These are phyloP conservation scores for Recurvirostra avosetta DNA, from an alignment of 2,113 vertebrate genomes.

Conservation along the genomic window DNA sequence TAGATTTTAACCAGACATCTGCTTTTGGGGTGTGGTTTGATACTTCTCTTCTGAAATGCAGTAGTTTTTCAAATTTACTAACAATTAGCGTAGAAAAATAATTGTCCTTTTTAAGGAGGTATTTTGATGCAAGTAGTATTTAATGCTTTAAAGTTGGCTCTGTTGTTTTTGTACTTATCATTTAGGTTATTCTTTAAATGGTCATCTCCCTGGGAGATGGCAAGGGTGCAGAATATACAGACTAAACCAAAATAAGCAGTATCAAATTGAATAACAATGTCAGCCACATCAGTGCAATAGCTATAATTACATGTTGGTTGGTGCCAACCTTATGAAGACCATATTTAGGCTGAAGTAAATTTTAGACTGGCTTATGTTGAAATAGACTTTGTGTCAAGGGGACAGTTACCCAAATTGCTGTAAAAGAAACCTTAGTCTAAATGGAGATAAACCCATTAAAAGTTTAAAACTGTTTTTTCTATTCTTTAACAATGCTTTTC, in stretches of 20 bases:
- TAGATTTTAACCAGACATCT: not conserved
- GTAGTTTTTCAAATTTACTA: not conserved
- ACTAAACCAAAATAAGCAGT: not conserved
- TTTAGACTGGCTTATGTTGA: not conserved
- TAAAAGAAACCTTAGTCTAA: not conserved
- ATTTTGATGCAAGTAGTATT: not conserved
- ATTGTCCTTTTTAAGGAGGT: not conserved
- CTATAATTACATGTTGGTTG: not conserved
- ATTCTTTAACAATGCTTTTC: not conserved
- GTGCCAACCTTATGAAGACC: not conserved
- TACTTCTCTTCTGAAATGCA: not conserved
- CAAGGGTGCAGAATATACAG: not conserved
- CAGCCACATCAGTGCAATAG: not conserved
- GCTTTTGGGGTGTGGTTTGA: not conserved
- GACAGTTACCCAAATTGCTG: accelerated
- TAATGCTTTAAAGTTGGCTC: not conserved
- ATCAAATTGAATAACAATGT: not conserved
- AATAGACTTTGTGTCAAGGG: not conserved
- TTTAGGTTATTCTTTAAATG: not conserved
- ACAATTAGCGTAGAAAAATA: not conserved
- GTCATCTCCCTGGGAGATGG: not conserved
- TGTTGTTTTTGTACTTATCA: not conserved
- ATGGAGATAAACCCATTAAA: not conserved
- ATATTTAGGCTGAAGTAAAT: not conserved
- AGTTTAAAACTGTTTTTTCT: not conserved